Evolutionary conservation across 2,113 vertebrate genomes (phyloP).

Genomic region (Gymnorhina tibicen): DNA sequence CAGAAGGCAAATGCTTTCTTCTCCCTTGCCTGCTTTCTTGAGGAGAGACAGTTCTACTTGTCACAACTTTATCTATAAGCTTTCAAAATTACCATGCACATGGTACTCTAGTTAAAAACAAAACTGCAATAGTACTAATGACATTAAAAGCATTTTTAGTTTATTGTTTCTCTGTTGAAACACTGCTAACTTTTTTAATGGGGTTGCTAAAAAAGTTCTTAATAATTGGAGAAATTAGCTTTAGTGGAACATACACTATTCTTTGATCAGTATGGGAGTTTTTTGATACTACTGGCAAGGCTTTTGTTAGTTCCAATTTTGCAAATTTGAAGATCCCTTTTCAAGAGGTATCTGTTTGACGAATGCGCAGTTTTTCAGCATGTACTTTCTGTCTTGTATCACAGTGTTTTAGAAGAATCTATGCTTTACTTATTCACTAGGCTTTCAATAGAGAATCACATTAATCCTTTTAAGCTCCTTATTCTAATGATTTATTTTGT

Average conservation of each 20-base stretch:
- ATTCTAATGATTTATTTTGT: conserved; percentile 94
- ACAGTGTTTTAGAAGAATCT: conserved; percentile 75
- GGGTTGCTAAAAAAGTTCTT: not conserved
- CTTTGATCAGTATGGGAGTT: not conserved
- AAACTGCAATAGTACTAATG: not conserved
- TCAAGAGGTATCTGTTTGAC: conserved; percentile 36
- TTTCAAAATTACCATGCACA: not conserved
- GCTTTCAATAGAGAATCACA: conserved; percentile 86
- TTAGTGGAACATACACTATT: not conserved
- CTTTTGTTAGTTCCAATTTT: conserved; percentile 37
- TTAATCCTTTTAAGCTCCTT: conserved; percentile 92
- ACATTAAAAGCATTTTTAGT: not conserved
- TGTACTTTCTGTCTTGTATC: conserved; percentile 72
- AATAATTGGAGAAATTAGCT: conserved; percentile 1
- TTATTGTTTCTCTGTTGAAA: conserved; percentile 7
- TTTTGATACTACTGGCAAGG: not conserved
- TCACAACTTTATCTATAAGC: conserved; percentile 6
- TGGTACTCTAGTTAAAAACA: not conserved
- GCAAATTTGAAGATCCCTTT: conserved; percentile 49
- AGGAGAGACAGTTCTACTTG: not conserved
- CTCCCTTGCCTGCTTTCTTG: not conserved
- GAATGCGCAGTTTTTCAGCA: conserved; percentile 64
- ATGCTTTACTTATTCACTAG: conserved; percentile 78
- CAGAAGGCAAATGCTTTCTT: not conserved
- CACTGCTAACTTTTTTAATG: not conserved